Conservation (phyloP, 2,888 invertebrate species). For the Ariolimax columbianus region DNA sequence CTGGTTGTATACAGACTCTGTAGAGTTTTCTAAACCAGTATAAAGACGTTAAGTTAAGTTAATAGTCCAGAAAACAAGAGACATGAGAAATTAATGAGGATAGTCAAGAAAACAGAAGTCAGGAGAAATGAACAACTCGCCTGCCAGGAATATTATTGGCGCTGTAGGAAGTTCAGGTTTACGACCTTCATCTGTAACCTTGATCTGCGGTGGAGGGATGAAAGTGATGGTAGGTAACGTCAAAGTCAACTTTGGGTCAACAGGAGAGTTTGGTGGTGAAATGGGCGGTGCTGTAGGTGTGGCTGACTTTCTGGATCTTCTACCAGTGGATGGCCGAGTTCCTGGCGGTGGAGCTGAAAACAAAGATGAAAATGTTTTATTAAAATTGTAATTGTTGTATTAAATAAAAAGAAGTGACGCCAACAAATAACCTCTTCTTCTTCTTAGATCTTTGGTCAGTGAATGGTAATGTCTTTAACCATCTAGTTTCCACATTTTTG, state of each 20-base stretch:
- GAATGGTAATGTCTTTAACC: no score
- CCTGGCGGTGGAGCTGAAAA: constrained; percentile 40
- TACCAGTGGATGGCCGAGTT: constrained; percentile 27
- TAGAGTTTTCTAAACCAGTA: no score
- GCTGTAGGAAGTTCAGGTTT: constrained; percentile 68
- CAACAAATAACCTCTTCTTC: no score
- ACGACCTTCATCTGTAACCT: constrained; percentile 70
- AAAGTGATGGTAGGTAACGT: constrained; percentile 29
- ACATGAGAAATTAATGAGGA: no score
- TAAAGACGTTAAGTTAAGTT: no score
- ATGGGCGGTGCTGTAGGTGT: constrained; percentile 20
- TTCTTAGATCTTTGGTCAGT: no score
- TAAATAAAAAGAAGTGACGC: no score
- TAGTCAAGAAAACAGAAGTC: not conserved
- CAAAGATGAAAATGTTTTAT: not conserved
- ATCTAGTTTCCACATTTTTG: no score
- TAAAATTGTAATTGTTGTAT: not conserved
- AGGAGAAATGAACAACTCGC: constrained; percentile 51
- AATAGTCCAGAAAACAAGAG: no score
- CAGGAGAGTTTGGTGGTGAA: constrained; percentile 6
- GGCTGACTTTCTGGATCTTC: constrained; percentile 29
- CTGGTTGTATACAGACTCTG: no score
- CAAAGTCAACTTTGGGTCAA: not conserved
- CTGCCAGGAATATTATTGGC: constrained; percentile 84
- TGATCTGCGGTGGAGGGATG: constrained; percentile 58